phyloP scores from a whole-genome alignment of 2,113 vertebrate species.

The Chloropsis cyanopogon region DNA sequence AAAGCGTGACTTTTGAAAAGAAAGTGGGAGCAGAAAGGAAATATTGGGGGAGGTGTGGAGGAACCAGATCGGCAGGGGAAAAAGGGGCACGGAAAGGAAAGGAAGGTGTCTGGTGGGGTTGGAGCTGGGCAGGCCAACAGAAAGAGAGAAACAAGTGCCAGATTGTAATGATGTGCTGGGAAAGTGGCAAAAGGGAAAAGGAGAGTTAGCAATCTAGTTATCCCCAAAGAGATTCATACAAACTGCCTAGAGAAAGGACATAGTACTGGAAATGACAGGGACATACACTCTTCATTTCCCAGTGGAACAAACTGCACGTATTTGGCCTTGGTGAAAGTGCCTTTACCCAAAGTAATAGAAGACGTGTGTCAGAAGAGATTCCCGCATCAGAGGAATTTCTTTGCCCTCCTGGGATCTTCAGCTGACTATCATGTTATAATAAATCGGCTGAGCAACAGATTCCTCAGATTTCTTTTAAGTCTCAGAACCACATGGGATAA shows the following conservation, averaged over 20 bases:
- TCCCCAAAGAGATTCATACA: background rate
- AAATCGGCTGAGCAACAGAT: background rate
- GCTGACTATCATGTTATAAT: background rate
- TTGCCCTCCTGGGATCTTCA: background rate
- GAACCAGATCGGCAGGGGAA: background rate
- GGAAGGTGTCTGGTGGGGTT: too few species aligned
- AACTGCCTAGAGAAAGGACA: background rate
- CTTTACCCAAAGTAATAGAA: background rate
- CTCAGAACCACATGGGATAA: background rate
- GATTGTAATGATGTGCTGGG: background rate
- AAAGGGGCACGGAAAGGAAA: background rate
- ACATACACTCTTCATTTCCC: background rate
- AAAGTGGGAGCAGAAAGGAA: background rate
- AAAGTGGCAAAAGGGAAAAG: background rate
- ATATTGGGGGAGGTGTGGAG: too few species aligned
- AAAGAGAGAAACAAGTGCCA: background rate
- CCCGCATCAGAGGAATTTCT: accelerated
- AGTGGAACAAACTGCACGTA: background rate
- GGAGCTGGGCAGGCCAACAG: background rate
- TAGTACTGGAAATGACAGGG: background rate
- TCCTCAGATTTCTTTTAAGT: background rate
- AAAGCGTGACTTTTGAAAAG: background rate
- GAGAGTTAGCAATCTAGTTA: background rate
- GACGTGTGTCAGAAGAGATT: background rate
- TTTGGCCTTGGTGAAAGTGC: background rate